Percentiles rank a stretch among this genome's conserved stretches.
phyloP scores from a whole-genome alignment of 1,140 invertebrate species.

The Prorops nasuta region DNA sequence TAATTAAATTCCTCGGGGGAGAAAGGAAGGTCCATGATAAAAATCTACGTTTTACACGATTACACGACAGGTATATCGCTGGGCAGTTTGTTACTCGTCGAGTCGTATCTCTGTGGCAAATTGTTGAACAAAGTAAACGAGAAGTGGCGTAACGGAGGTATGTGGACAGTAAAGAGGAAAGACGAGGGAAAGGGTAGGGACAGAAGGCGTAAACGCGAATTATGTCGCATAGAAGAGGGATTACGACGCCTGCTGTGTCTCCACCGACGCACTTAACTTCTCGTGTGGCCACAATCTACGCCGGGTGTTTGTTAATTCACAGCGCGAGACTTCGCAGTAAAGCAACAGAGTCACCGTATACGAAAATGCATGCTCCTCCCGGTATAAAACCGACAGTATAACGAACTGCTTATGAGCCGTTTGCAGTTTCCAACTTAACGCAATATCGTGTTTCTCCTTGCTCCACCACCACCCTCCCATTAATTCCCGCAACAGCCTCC shows the following conservation, averaged over 20 bases:
- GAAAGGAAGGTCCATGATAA: too few species aligned
- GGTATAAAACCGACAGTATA: too few species aligned
- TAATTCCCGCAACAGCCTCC: too few species aligned
- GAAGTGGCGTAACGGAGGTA: constrained; percentile 6
- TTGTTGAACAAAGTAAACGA: background rate
- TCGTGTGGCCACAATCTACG: constrained; percentile 8
- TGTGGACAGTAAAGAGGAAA: background rate
- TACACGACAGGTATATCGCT: too few species aligned
- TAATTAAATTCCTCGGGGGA: too few species aligned
- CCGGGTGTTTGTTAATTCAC: constrained; percentile 6
- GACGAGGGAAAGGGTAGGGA: constrained; percentile 14
- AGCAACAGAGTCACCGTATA: background rate
- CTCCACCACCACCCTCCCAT: too few species aligned
- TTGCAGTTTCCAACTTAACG: too few species aligned
- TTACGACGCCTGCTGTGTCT: constrained; percentile 17
- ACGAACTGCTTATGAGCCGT: too few species aligned
- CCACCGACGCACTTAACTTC: constrained; percentile 22
- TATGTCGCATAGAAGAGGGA: constrained; percentile 22
- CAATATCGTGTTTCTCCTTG: too few species aligned
- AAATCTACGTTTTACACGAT: too few species aligned
- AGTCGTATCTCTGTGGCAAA: too few species aligned
- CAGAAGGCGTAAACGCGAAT: constrained; percentile 26
- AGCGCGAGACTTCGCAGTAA: background rate
- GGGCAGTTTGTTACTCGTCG: too few species aligned
- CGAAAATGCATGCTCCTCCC: background rate